Base-by-base conservation (phyloP, 2,113 vertebrate species). In the Artemisiospiza belli region DNA sequence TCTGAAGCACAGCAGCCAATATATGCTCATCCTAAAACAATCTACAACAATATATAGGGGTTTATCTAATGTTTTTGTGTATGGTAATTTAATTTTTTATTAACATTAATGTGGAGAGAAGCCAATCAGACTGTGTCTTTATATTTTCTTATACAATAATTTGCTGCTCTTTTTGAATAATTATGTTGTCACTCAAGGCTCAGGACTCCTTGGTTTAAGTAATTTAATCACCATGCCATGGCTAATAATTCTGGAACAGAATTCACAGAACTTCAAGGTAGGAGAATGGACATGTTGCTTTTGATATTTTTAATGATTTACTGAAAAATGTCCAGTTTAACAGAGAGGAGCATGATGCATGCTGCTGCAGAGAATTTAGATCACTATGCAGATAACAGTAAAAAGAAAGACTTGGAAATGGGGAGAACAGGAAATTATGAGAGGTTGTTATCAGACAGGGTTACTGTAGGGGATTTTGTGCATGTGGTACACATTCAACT, bases 21-120 rank as follows among this genome's bases (percentile, higher is more conserved):
- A 9, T 27, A 13, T 3, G 0, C 3, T 57, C 13, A 31, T 14
- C 9, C 8, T 51, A 44, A 54, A 73, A 15, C 3, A 54, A 59
- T 35, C 37, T 67, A 5, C 15, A 59, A 46, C 4, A 44, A 18
- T 0, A 1, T 46, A 43, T 59, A 35, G 11, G 7, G 2, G 0
- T 43, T 90, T 75, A 35, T 13, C 4, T 55, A 46, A 12, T 35
- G 3, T 28, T 64, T 83, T 35, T 10, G 8, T 15, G n/a, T 33
- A 16, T 59, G 14, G 4, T 12, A 33, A 39, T 9, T 25, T 16
- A 4, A 14, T 49, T 81, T 87, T 84, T 30, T 35, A 28, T 25
- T 74, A 73, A 43, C 21, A 39, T 3, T 64, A 15, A 33, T 33
- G 5, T 24, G 5, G 13, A 87, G 5, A 67, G 3, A 23, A 66